phyloP scores from a whole-genome alignment of 2,797 vertebrate genomes.

The Dermochelys coriacea region DNA sequence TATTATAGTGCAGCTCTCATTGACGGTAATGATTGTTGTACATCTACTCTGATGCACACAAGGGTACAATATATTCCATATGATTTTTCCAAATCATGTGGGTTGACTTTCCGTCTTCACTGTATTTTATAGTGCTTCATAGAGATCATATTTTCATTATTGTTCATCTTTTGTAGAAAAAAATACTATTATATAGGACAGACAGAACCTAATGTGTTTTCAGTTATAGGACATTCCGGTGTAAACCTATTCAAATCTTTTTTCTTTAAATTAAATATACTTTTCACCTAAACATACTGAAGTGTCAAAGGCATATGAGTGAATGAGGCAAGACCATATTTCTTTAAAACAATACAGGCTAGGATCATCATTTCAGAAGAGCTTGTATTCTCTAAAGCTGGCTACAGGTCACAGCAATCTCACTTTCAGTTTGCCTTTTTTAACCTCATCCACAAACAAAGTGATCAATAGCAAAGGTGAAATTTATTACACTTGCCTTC shows the following conservation, averaged over 20 bases:
- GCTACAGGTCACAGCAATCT: slow-evolving; percentile 24
- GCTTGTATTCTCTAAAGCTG: slow-evolving; percentile 19
- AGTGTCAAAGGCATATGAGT: not conserved
- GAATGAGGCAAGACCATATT: not conserved
- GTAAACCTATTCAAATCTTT: slow-evolving; percentile 51
- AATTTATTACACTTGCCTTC: not conserved
- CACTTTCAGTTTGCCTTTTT: slow-evolving; percentile 21
- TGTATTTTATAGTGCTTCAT: slow-evolving; percentile 14
- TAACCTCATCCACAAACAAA: not conserved
- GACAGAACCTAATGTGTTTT: slow-evolving; percentile 62
- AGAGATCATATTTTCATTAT: not conserved
- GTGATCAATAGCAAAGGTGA: not conserved
- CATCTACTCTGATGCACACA: not conserved
- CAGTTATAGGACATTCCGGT: slow-evolving; percentile 50
- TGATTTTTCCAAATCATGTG: not conserved
- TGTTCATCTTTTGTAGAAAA: not conserved
- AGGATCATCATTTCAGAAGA: not conserved
- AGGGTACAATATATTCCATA: not conserved
- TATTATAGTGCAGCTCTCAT: not conserved
- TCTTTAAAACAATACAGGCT: slow-evolving; percentile 41
- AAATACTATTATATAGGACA: slow-evolving; percentile 8
- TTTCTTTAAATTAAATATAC: slow-evolving; percentile 38
- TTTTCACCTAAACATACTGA: not conserved
- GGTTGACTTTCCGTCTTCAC: slow-evolving; percentile 17
- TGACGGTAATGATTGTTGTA: not conserved